phyloP scores from a whole-genome alignment of 1,140 invertebrate species.

The Gonatopus flavifemur region DNA sequence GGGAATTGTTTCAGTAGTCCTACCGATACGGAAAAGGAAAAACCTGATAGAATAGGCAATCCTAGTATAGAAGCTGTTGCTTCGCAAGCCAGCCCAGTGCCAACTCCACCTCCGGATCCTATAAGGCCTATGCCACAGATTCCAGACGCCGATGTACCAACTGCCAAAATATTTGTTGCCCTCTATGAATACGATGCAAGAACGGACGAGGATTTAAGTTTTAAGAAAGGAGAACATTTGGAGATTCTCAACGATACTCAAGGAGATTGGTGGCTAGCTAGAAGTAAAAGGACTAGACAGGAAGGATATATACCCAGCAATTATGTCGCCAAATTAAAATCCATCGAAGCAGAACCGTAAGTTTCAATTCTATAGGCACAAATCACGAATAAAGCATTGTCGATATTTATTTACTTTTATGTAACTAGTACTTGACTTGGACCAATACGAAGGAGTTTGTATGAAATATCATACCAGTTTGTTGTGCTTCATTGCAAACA shows the following conservation, averaged over 20 bases:
- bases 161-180: constrained; percentile 91
- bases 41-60: constrained; percentile 65
- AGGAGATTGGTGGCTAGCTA: constrained; percentile 99
- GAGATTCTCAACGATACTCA: constrained; percentile 98
- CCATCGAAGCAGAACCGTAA: constrained; percentile 99
- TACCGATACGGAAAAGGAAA: constrained; percentile 65
- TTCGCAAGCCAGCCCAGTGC: constrained; percentile 64
- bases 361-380: constrained; percentile 55
- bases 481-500: no score
- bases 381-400: no score
- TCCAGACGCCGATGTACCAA: constrained; percentile 65
- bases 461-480: no score
- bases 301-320: constrained; percentile 99
- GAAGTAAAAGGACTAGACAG: constrained; percentile 89
- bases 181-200: constrained; percentile 98
- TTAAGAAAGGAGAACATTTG: constrained; percentile 96
- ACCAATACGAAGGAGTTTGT: no score
- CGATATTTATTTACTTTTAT: no score
- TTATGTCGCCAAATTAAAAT: constrained; percentile 98
- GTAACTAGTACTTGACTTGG: no score
- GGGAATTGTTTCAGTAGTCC: constrained; percentile 73
- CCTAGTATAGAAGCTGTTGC: constrained; percentile 64
- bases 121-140: constrained; percentile 66
- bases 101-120: constrained; percentile 67
- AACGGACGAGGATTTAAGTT: constrained; percentile 97